A percentile compares a stretch with the other conserved stretches of the same genome.
phyloP scores from a whole-genome alignment of 2,113 vertebrate species.

The Taxidea taxus region DNA sequence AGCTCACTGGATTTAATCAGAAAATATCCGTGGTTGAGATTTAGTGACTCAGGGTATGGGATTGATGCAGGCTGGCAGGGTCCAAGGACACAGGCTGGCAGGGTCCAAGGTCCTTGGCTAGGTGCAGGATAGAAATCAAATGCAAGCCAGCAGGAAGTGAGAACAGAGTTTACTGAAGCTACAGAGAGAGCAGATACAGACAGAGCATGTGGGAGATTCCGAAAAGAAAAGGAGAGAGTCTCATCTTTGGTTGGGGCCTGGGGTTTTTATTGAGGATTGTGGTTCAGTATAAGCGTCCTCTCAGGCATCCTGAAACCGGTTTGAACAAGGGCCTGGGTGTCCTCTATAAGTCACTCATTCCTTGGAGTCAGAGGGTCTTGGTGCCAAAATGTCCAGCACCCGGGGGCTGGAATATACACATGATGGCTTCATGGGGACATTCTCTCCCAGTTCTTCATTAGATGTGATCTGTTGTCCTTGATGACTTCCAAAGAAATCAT shows the following conservation, averaged over 20 bases:
- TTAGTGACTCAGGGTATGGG: not conserved
- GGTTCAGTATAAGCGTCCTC: not conserved
- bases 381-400: not conserved
- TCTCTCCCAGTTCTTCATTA: not conserved
- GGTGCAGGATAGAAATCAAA: not conserved
- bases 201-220: not conserved
- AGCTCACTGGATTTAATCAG: not conserved
- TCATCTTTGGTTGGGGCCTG: not conserved
- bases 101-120: not conserved
- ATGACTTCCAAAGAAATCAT: not conserved
- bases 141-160: not conserved
- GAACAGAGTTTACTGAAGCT: not conserved
- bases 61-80: too few species aligned
- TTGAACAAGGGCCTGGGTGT: not conserved
- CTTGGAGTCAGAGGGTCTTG: not conserved
- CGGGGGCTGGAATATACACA: not conserved
- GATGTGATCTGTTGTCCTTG: not conserved
- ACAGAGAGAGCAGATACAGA: not conserved
- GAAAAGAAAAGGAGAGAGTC: not conserved
- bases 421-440: not conserved
- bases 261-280: not conserved
- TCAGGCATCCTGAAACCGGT: not conserved
- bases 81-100: not conserved
- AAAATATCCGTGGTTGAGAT: not conserved
- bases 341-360: not conserved